Evolutionary conservation across 2,888 invertebrate genomes (phyloP), one percentile per base, ranked within the genome.

Genomic region (Melolontha melolontha): DNA sequence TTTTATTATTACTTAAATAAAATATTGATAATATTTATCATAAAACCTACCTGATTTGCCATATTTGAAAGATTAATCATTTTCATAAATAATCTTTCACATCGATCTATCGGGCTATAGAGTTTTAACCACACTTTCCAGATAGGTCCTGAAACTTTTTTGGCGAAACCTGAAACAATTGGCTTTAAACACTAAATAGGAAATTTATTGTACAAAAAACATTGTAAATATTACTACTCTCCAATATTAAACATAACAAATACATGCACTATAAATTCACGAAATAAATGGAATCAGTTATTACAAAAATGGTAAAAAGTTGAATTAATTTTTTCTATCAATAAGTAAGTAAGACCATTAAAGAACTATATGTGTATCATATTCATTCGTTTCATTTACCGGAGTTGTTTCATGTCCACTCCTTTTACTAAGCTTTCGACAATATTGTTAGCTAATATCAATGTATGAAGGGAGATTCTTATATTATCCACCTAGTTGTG

Each of bases 11-110:
- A n/a, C n/a, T n/a, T 22, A 22, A 22, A 2, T 22, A 22, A 22
- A 22, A 22, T 22, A 1, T 22, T 22, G 22, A 4, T 22, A 22
- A 22, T 34, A 34, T 34, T 10, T 34, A 34, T 8, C 6, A 34
- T 8, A 10, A 6, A 6, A 10, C 74, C 73, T 83, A 90, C 90
- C 87, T 92, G 92, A 77, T 90, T 89, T 41, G 89, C 85, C 87
- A 92, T 88, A 68, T 88, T 88, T 59, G 89, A 90, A 11, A 92
- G 85, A 75, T 92, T 92, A 67, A 86, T 87, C 90, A 91, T 89
- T 76, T 89, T 87, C 76, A 91, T 83, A 77, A 91, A 90, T 17
- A 89, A 80, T 69, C 84, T 85, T 79, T 92, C 92, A 52, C 88
- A 87, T 69, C 87, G 87, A 68, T 90, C 90, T 27, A 92, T 77